These are phyloP conservation scores for Odontamblyopus rebecca DNA, from an alignment of 2,797 vertebrate species.

Conservation along the genomic window DNA sequence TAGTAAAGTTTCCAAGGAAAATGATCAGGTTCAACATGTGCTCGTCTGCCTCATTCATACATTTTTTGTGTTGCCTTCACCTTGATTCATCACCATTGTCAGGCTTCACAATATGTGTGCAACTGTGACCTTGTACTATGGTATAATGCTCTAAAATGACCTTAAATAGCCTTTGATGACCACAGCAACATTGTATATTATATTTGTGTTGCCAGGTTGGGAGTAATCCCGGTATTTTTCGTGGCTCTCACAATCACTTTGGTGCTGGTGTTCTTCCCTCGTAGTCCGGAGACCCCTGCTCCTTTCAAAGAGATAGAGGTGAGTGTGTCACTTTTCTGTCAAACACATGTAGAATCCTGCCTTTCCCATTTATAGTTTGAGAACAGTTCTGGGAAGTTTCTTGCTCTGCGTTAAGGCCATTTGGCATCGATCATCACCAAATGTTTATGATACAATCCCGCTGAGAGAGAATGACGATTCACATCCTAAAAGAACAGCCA, in stretches of 20 bases:
- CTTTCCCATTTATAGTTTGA: neutral
- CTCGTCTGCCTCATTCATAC: too few species aligned
- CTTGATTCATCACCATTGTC: too few species aligned
- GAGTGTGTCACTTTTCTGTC: conserved; percentile 24
- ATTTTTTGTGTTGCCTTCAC: too few species aligned
- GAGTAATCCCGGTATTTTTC: conserved; percentile 76
- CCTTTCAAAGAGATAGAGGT: conserved; percentile 81
- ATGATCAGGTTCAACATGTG: too few species aligned
- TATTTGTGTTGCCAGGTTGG: conserved; percentile 71
- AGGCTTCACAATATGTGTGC: too few species aligned
- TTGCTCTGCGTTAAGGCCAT: conserved; percentile 22
- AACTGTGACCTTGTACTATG: too few species aligned
- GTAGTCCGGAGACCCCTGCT: conserved; percentile 73
- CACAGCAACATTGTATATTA: neutral
- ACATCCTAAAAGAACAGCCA: conserved; percentile 19
- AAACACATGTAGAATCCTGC: neutral
- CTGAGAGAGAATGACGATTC: conserved; percentile 20
- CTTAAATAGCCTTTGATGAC: too few species aligned
- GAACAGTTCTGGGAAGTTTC: conserved; percentile 22
- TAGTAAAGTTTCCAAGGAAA: too few species aligned
- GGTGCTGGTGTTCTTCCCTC: conserved; percentile 82
- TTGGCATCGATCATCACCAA: conserved; percentile 42
- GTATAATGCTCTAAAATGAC: too few species aligned
- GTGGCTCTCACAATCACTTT: conserved; percentile 79
- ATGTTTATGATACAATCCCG: conserved; percentile 29